Evolutionary conservation across 2,888 invertebrate genomes (phyloP).

Genomic region (Morpho deidamia): DNA sequence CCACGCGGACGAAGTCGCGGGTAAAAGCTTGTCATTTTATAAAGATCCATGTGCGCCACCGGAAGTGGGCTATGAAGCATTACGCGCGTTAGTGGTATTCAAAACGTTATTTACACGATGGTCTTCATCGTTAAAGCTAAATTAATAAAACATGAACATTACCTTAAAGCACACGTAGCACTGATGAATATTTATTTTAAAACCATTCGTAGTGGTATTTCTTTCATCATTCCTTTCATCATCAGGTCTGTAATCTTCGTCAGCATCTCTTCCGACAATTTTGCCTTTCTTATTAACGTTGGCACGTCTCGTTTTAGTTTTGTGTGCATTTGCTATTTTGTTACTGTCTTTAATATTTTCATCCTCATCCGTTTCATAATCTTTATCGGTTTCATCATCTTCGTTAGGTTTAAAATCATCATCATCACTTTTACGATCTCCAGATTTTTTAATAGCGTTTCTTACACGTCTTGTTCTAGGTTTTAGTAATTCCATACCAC

Average conservation of each 20-base stretch:
- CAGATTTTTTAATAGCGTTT: background rate
- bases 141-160: slow-evolving; percentile 10
- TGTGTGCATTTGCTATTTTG: no score
- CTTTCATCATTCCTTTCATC: slow-evolving; percentile 4
- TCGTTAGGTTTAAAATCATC: background rate
- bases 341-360: no score
- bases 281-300: background rate
- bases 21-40: no score
- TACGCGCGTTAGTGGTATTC: no score
- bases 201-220: slow-evolving; percentile 17
- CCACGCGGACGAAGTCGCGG: no score
- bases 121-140: no score
- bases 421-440: no score
- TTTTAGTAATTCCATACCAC: background rate
- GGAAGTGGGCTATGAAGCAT: no score
- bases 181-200: slow-evolving; percentile 48
- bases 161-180: slow-evolving; percentile 65
- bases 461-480: background rate
- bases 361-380: no score
- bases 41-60: no score
- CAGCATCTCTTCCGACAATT: background rate
- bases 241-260: slow-evolving; percentile 7
- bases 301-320: no score
- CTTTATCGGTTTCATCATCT: slow-evolving; percentile 2
- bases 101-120: no score